Percentiles rank a stretch among this genome's conserved stretches.
Evolutionary conservation across 2,888 invertebrate genomes (phyloP).

Genomic region (Plebejus melissa): DNA sequence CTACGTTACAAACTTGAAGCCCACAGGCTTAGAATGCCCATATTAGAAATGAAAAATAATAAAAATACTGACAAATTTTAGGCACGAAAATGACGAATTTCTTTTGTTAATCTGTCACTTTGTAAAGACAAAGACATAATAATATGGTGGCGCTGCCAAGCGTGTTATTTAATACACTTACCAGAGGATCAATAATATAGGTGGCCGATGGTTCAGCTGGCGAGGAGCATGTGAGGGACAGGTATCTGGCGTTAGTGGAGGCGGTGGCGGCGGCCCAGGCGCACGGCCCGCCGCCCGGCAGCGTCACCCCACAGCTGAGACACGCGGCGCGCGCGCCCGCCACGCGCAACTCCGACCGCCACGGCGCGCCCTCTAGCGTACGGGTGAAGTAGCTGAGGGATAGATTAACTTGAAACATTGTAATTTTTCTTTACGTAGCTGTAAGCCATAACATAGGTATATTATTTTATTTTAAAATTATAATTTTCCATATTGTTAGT

Average conservation of each 20-base stretch:
- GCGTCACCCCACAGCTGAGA: constrained; percentile 82
- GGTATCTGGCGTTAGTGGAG: constrained; percentile 81
- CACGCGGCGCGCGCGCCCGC: constrained; percentile 77
- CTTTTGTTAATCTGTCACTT: too few relatives aligned
- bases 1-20: too few relatives aligned
- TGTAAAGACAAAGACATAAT: too few relatives aligned
- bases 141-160: too few relatives aligned
- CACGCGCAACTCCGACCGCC: constrained; percentile 84
- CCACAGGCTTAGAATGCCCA: too few relatives aligned
- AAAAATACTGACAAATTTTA: too few relatives aligned
- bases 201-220: constrained; percentile 82
- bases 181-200: constrained; percentile 71
- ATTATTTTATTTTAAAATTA: too few relatives aligned
- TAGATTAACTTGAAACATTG: neutral
- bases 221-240: constrained; percentile 85
- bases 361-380: constrained; percentile 81
- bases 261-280: constrained; percentile 80
- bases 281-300: constrained; percentile 80
- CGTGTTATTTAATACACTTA: neutral
- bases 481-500: too few relatives aligned
- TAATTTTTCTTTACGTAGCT: too few relatives aligned
- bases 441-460: too few relatives aligned
- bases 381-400: constrained; percentile 85
- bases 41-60: too few relatives aligned
- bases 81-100: too few relatives aligned